These are phyloP conservation scores for Caenorhabditis sp. DNA, from an alignment of 2,888 invertebrate species.

Conservation along the genomic window DNA sequence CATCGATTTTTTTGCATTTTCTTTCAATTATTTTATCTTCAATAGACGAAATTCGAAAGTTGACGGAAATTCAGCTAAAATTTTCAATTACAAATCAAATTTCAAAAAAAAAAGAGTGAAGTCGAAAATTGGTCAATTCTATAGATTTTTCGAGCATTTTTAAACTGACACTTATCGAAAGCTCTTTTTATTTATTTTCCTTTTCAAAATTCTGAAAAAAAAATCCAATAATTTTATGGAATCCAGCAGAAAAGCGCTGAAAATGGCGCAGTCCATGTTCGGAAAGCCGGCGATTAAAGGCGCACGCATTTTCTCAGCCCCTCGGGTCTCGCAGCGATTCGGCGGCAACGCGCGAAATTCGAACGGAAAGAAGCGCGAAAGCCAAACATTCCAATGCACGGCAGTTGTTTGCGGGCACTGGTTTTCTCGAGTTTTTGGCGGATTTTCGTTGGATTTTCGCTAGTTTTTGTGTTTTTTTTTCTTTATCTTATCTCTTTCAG, in stretches of 20 bases:
- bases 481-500: conserved; percentile 6
- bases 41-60: too few species aligned
- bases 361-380: conserved; percentile 21
- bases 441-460: neutral
- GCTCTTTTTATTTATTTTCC: too few species aligned
- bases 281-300: conserved; percentile 42
- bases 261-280: conserved; percentile 53
- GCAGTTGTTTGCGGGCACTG: too few species aligned
- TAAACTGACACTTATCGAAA: too few species aligned
- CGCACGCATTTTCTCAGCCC: conserved; percentile 21
- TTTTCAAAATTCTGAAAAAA: too few species aligned
- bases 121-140: too few species aligned
- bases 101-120: too few species aligned
- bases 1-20: too few species aligned
- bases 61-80: too few species aligned
- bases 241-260: neutral
- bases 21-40: too few species aligned
- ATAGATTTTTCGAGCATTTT: too few species aligned
- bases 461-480: neutral
- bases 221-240: neutral
- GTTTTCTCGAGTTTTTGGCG: neutral
- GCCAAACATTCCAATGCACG: neutral
- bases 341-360: conserved; percentile 56
- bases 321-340: conserved; percentile 52
- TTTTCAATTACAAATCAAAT: too few species aligned